phyloP scores from a whole-genome alignment of 2,888 invertebrate genomes.

The Apantesis nais region DNA sequence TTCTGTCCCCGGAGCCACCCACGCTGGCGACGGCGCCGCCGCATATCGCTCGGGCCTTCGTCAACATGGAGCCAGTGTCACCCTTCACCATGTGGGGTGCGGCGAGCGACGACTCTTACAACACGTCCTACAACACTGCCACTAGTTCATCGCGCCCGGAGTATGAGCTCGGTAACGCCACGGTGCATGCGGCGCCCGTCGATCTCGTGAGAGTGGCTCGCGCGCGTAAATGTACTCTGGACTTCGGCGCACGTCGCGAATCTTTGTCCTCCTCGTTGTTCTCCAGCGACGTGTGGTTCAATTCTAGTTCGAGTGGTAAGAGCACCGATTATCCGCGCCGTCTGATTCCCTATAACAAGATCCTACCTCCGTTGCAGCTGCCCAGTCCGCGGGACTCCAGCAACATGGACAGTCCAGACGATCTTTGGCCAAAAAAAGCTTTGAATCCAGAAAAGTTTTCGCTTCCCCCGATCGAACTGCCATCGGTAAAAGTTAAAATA shows the following conservation, averaged over 20 bases:
- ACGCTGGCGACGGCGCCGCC: constrained; percentile 56
- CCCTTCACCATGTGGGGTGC: constrained; percentile 57
- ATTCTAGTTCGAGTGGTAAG: constrained; percentile 57
- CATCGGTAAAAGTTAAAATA: constrained; percentile 36
- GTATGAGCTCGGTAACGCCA: constrained; percentile 57
- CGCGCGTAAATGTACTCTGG: constrained; percentile 50
- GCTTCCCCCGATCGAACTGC: constrained; percentile 59
- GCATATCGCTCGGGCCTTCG: constrained; percentile 61
- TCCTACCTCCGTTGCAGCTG: constrained; percentile 70
- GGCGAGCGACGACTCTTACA: constrained; percentile 54
- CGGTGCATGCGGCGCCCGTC: constrained; percentile 57
- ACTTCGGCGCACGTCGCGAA: constrained; percentile 50
- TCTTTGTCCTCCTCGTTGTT: constrained; percentile 66
- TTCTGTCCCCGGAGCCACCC: constrained; percentile 81
- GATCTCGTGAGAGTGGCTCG: constrained; percentile 49
- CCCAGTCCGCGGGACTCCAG: constrained; percentile 58
- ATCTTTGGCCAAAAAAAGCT: constrained; percentile 63
- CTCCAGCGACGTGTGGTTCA: constrained; percentile 66
- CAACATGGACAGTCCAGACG: constrained; percentile 54
- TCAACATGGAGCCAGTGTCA: constrained; percentile 67
- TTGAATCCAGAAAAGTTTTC: constrained; percentile 61
- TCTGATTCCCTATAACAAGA: constrained; percentile 59
- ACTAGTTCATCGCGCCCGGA: constrained; percentile 31
- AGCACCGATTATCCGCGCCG: constrained; percentile 54
- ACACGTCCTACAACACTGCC: constrained; percentile 27